Base-by-base conservation (phyloP, 2,888 invertebrate species). In the Drosophila pullipes region DNA sequence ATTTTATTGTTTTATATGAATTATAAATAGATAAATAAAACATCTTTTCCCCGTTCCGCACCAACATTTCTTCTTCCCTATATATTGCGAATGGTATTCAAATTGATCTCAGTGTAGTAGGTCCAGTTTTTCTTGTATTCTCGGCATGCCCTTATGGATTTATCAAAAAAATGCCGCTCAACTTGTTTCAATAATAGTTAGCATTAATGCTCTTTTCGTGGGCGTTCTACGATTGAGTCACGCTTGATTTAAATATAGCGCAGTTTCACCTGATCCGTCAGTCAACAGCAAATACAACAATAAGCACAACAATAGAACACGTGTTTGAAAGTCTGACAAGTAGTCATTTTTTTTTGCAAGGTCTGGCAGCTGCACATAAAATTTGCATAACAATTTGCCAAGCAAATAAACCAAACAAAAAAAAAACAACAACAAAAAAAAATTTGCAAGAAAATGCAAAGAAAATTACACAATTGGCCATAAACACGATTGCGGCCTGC, bases 341-440 rank as follows among this genome's bases (percentile, higher is more conserved):
- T 44, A 65, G 37, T 37, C 1, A 25, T 37, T 31, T n/a, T 28
- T 28, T 28, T 18, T 30, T 37, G 55, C 68, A 65, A 55, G 54
- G 66, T 65, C 65, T 65, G 57, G 39, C 58, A 70, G 69, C 69
- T 66, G 59, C 37, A 47, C 35, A 55, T 54, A 52, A 58, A 74
- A 88, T 88, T 88, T 85, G 85, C 88, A 85, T 88, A 85, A 85
- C 88, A 85, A 78, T 71, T 76, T 83, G 86, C 66, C 63, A 69
- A 18, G 53, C 62, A 55, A 57, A 49, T 52, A 41, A 52, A 30
- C n/a, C 35, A 31, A 31, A 47, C 13, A 25, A 35, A 22, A 22
- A 33, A 22, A 33, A n/a, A n/a, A 64, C 57, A 53, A 28, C 2
- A 22, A n/a, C 0, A 22, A 7, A 7, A 25, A 71, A 69, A 63